phyloP scores from a whole-genome alignment of 1,140 invertebrate species.

The Platyscapa corneri region DNA sequence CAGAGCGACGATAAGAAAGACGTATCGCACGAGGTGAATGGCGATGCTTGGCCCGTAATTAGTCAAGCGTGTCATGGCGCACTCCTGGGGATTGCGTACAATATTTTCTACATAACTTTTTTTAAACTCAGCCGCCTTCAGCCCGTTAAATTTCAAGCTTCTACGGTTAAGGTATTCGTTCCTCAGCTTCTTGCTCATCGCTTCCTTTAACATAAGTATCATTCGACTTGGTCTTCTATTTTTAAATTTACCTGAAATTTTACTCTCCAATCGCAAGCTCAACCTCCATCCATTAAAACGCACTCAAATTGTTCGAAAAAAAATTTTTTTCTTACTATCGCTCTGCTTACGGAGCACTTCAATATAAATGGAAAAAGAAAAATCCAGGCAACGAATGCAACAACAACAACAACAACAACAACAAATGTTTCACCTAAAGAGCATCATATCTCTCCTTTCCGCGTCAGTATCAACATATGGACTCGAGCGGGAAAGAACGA shows the following conservation, averaged over 20 bases:
- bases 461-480: slow-evolving; percentile 29
- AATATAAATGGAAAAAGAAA: background rate
- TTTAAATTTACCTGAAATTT: background rate
- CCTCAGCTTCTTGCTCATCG: background rate
- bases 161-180: background rate
- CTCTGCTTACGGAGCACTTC: background rate
- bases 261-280: background rate
- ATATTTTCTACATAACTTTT: background rate
- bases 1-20: slow-evolving; percentile 53
- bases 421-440: slow-evolving; percentile 54
- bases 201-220: background rate
- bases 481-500: no score
- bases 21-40: slow-evolving; percentile 21
- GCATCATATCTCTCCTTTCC: slow-evolving; percentile 33
- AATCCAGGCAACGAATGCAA: slow-evolving; percentile 9
- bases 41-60: slow-evolving; percentile 38
- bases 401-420: no score
- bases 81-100: background rate
- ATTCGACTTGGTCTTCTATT: background rate
- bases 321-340: background rate
- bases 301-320: background rate
- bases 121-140: background rate
- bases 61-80: slow-evolving; percentile 25
- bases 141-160: background rate
- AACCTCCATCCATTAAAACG: background rate